Evolutionary conservation across 2,113 vertebrate species (phyloP), one percentile per base, ranked within the genome.

Genomic region (Alectura lathami): DNA sequence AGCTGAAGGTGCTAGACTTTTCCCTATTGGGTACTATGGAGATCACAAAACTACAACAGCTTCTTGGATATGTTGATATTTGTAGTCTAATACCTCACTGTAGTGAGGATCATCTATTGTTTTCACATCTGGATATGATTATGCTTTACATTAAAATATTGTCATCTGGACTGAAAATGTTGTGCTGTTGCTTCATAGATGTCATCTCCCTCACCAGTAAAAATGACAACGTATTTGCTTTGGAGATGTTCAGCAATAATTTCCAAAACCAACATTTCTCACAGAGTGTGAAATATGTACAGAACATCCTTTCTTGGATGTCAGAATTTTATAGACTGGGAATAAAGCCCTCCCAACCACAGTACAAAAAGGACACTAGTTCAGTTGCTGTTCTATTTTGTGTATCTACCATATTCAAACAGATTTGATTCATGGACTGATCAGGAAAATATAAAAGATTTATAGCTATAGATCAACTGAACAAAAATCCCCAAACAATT

Each of bases 161-260:
- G 47, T 81, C 69, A 56, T 91, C 83, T 53, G 82, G 69, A 67
- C 67, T 82, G 60, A 94, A 95, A 88, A 97, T 43, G n/a, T 74
- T 86, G 15, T 81, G 17, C 13, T 84, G n/a, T 64, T 91, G 23
- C 62, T 93, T 96, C 76, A 60, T 51, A 89, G 69, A 89, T 60
- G 60, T 13, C n/a, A 93, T 90, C 34, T 94, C 51, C 54, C 85
- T 91, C 69, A 92, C 81, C 72, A 63, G 74, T 94, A 94, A 97
- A 97, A 93, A 88, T 86, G 4, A 77, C 59, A 66, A 56, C 43
- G 23, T 68, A 60, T 47, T 93, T 95, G 64, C 63, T 94, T 77
- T 53, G 16, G 42, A 89, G 26, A 51, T 76, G 54, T 72, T 96
- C 59, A 69, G 34, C 45, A 91, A 94, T 64, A 77, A 59, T 94